A percentile compares a stretch with the other conserved stretches of the same genome.
phyloP scores from a whole-genome alignment of 2,113 vertebrate species.

The Passer montanus region DNA sequence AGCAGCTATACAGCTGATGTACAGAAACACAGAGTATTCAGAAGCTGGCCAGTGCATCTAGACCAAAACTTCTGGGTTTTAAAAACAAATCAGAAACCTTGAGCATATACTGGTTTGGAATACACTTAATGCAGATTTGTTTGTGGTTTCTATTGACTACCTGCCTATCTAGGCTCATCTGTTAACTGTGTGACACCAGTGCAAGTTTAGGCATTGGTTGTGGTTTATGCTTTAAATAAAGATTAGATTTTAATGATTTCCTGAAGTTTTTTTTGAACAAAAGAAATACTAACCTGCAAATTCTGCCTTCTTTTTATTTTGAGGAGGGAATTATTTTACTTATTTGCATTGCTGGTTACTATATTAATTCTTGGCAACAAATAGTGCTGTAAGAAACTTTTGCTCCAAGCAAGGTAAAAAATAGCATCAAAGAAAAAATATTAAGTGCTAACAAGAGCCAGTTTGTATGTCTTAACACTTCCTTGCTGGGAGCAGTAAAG shows the following conservation, averaged over 20 bases:
- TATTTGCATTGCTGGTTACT: not conserved
- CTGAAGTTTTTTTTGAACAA: not conserved
- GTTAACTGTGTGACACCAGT: not conserved
- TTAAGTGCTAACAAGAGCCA: not conserved
- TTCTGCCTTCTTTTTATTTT: not conserved
- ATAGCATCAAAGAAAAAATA: not conserved
- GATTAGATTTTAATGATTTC: not conserved
- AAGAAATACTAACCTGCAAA: not conserved
- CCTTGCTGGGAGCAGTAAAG: not conserved
- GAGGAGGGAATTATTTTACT: not conserved
- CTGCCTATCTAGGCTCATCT: not conserved
- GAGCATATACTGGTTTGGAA: not conserved
- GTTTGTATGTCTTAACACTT: conserved; percentile 4
- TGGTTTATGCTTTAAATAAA: not conserved
- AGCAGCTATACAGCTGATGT: not conserved
- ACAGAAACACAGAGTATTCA: not conserved
- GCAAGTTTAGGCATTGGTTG: not conserved
- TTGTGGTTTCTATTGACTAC: not conserved
- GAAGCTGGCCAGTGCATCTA: not conserved
- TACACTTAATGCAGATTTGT: not conserved
- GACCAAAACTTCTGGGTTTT: not conserved
- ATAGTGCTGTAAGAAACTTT: not conserved
- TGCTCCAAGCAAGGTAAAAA: not conserved
- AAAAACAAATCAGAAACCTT: not conserved
- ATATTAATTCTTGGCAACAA: not conserved